These are phyloP conservation scores for Phrynocephalus forsythii DNA, from an alignment of 2,797 vertebrate genomes.

Conservation along the genomic window DNA sequence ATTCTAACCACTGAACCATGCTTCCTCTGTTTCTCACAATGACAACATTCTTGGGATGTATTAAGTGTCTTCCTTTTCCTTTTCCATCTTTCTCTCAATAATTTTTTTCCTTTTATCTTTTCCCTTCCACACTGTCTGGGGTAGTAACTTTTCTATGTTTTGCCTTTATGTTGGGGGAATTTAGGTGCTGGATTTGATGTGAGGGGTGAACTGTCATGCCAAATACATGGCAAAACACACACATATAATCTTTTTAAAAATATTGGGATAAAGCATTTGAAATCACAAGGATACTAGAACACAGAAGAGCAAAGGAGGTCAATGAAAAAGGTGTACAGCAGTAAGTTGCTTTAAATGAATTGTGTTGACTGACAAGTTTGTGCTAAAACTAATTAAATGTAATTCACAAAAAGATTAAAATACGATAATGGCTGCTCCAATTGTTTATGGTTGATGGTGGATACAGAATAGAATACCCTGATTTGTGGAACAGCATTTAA, in stretches of 20 bases:
- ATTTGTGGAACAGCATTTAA: not conserved
- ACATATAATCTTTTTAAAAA: not conserved
- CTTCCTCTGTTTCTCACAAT: not conserved
- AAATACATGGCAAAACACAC: not conserved
- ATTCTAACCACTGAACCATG: not conserved
- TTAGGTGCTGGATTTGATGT: not conserved
- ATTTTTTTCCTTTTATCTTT: not conserved
- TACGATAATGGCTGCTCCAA: not conserved
- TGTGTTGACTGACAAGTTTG: constrained; percentile 10
- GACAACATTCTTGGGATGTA: too few species aligned
- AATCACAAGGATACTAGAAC: not conserved
- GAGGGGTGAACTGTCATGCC: too few species aligned
- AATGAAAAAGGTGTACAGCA: not conserved
- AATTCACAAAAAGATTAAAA: not conserved
- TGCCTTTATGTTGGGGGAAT: too few species aligned
- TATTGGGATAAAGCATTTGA: not conserved
- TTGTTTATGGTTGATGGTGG: not conserved
- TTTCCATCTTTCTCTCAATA: too few species aligned
- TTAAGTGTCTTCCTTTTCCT: not conserved
- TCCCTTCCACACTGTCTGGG: not conserved
- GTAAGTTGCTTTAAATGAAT: not conserved
- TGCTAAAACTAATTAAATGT: constrained; percentile 5
- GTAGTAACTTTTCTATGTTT: too few species aligned
- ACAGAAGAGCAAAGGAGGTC: not conserved
- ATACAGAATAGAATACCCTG: not conserved